Evolutionary conservation across 2,797 vertebrate genomes (phyloP), one percentile per base, ranked within the genome.

Genomic region (Tadarida brasiliensis): DNA sequence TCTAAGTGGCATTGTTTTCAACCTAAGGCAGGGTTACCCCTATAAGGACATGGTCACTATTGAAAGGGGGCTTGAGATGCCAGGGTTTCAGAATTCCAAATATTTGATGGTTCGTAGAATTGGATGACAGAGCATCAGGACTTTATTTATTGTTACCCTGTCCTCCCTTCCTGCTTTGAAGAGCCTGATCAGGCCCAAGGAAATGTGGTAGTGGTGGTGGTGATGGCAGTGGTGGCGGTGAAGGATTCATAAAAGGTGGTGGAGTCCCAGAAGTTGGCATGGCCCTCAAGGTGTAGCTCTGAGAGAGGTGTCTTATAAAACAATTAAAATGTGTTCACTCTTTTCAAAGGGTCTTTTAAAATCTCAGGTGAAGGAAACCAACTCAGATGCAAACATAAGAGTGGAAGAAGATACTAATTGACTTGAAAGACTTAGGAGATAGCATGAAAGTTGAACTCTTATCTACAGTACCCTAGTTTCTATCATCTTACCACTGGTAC

Each of bases 301-400:
- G 73, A 73, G 80, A 47, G n/a, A 85, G 83, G 3, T 61, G 30
- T 56, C 57, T 90, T 73, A 49, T 49, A 51, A 83, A 80, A 67
- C 63, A 90, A 56, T 24, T 63, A 68, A 61, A 87, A 88, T 67
- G 12, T 26, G 20, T 77, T 88, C 59, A 71, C 30, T 87, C 59
- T 70, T 90, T 65, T 20, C 51, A 24, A 77, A 33, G 73, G 85
- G 47, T 73, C 83, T 65, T 86, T 49, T 78, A 68, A 94, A 68
- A 94, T 81, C 44, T 86, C 84, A 78, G 54, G 77, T 88, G 61
- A 95, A 86, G 6, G 26, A 7, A 65, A 87, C 35, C 30, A 89
- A 96, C 63, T 92, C 24, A 73, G 16, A 59, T 80, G 19, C 19
- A 7, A 78, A n/a, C 26, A 70, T 39, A 68, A 28, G n/a, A 88